Base-by-base conservation (phyloP, 2,113 vertebrate genomes). In the Sceloporus undulatus region DNA sequence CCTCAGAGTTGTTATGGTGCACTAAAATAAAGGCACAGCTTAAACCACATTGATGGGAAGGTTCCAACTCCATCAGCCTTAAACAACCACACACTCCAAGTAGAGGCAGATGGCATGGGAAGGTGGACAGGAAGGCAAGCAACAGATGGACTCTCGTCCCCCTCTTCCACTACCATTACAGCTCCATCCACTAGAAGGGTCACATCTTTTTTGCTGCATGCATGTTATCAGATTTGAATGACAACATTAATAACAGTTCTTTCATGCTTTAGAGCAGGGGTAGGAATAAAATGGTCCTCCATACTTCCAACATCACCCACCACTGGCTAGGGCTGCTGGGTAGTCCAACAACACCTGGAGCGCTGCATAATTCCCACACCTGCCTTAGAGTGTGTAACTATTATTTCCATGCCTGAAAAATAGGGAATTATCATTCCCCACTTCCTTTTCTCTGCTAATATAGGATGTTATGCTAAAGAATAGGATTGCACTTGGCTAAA, bases 161-260 rank as follows among this genome's bases (percentile, higher is more conserved):
- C 34, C 34, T 19, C 16, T 54, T 5, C 10, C 16, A n/a, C 74
- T 78, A 40, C 13, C 54, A 9, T 74, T 70, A 5, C 83, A 38
- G 23, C 21, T 85, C 73, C 52, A 75, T 3, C 25, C 6, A 18
- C 16, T 21, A 81, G 34, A 62, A 25, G 19, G 7, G 19, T 66
- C 25, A 65, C 56, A 38, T 56, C 6, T 65, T 8, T 25, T 81
- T 62, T 59, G 66, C 66, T 83, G 21, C 25, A 23, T 52, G 23
- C 68, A 80, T 73, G 27, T 29, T 81, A 59, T 25, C 48, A 70
- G 29, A 80, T 38, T 79, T 38, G n/a, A 86, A 78, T 79, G 48
- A 68, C 5, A 23, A 27, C 21, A 59, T 16, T 16, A 62, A 65
- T 13, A 40, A 27, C 78, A 81, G 25, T 42, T 14, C 16, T 81